Conservation (phyloP, 53 echinoderm and acorn worm genomes). For the Hippasteria phrygiana region DNA sequence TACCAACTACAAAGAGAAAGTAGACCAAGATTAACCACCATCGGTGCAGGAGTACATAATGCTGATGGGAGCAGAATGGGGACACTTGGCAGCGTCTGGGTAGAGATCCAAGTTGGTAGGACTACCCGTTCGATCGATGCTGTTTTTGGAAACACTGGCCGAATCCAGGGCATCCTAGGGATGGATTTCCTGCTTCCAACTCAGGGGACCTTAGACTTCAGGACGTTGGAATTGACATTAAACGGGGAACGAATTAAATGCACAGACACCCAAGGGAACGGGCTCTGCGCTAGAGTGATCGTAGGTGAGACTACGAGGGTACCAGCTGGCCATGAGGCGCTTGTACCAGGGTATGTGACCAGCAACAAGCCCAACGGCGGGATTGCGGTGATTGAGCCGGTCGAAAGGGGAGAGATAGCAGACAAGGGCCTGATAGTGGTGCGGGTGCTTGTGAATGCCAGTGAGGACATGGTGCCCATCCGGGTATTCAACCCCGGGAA, state of each 20-base stretch:
- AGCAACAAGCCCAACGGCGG: not conserved
- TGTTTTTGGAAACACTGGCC: slow-evolving; percentile 56
- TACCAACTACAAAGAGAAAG: not conserved
- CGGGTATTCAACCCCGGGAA: slow-evolving; percentile 63
- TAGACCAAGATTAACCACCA: slow-evolving; percentile 7
- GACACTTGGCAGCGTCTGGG: not conserved
- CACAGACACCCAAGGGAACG: not conserved
- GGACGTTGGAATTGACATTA: no score
- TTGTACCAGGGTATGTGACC: slow-evolving; percentile 27
- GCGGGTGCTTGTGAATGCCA: slow-evolving; percentile 18
- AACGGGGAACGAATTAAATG: slow-evolving; percentile 21
- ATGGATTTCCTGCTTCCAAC: slow-evolving; percentile 55
- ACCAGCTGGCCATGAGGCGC: slow-evolving; percentile 48
- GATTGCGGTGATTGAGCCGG: slow-evolving; percentile 34
- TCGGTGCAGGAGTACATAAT: slow-evolving; percentile 9
- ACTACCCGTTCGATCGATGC: not conserved
- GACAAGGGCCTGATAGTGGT: slow-evolving; percentile 56
- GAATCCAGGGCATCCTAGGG: slow-evolving; percentile 41
- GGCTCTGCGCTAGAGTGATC: slow-evolving; percentile 39
- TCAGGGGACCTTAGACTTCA: not conserved
- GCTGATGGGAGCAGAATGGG: slow-evolving; percentile 16
- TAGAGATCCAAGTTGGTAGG: not conserved
- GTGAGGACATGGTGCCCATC: slow-evolving; percentile 10
- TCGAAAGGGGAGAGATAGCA: slow-evolving; percentile 15
- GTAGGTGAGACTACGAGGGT: slow-evolving; percentile 29